phyloP scores from a whole-genome alignment of 2,797 vertebrate genomes.

The Pachyuromys duprasi region DNA sequence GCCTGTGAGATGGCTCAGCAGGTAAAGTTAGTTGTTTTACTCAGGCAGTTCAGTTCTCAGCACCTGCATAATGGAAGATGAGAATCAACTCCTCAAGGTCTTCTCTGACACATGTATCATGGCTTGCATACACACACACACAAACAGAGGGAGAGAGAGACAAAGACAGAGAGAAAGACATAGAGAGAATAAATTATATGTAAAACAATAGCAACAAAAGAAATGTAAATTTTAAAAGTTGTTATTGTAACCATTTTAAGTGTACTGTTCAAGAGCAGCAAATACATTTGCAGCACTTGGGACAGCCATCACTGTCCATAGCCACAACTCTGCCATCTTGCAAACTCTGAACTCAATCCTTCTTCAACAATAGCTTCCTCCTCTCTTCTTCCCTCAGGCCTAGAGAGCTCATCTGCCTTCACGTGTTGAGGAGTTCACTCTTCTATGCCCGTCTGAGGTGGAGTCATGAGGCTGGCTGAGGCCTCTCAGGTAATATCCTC shows the following conservation, averaged over 20 bases:
- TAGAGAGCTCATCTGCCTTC: neutral
- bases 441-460: neutral
- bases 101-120: neutral
- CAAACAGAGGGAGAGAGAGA: too few species aligned
- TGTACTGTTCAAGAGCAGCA: neutral
- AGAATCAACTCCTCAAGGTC: neutral
- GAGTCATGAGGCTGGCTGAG: neutral
- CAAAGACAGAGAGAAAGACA: neutral
- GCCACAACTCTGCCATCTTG: neutral
- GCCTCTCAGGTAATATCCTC: neutral
- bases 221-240: neutral
- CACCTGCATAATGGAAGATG: too few species aligned
- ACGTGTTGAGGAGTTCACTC: neutral
- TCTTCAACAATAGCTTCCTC: neutral
- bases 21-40: too few species aligned
- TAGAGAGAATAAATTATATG: neutral
- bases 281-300: neutral
- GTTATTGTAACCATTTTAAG: neutral
- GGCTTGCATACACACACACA: neutral
- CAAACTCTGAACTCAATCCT: neutral
- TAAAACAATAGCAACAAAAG: neutral
- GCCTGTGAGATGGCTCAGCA: neutral
- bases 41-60: neutral
- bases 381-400: too few species aligned
- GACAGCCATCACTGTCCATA: neutral